Base-by-base conservation (phyloP, 1,140 invertebrate genomes). In the Euura lappo region DNA sequence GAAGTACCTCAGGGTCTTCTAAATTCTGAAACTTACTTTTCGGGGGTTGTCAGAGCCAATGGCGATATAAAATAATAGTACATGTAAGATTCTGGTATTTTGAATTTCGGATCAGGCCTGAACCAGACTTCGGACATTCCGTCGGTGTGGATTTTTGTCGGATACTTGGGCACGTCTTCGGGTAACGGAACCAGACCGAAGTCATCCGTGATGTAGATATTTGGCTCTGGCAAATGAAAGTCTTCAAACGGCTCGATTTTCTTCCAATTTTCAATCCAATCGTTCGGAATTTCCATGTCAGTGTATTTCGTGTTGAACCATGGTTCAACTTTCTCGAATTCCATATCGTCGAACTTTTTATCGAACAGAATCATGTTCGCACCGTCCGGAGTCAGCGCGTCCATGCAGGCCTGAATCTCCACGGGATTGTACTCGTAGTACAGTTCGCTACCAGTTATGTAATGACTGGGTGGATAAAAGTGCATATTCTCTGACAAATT, bases 71-170 rank as follows among this genome's bases (percentile, higher is more conserved):
- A 90, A 84, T 93, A 91, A 78, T 95, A 92, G 76, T 91, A 89
- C 72, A 95, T 91, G 75, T 91, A 91, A 1, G 92, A 94, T 70
- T 94, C 93, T 0, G 97, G 97, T n/a, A 96, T 87, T 4, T 93
- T 88, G 84, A 96, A 98, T 80, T 94, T 95, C 60, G 93, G 90
- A 84, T 98, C 97, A 69, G 93, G 92, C 72, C 94, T 93, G 84
- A 94, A 97, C 96, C 96, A 98, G 45, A 98, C 78, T 81, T 95
- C 94, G 72, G 91, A 86, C 42, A 90, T 82, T 1, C 90, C 84
- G 65, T 91, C 91, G 65, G 89, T 88, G 4, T 91, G 85, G 7
- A 95, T 87, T 79, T 93, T 91, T 64, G 88, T 85, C 1, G 94
- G 94, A 81, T 92, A 92, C 42, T 79, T 79, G 0, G 81, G 79